Evolutionary conservation across 2,888 invertebrate genomes (phyloP), one percentile per base, ranked within the genome.

Genomic region (Ommatoiulus sabulosus): DNA sequence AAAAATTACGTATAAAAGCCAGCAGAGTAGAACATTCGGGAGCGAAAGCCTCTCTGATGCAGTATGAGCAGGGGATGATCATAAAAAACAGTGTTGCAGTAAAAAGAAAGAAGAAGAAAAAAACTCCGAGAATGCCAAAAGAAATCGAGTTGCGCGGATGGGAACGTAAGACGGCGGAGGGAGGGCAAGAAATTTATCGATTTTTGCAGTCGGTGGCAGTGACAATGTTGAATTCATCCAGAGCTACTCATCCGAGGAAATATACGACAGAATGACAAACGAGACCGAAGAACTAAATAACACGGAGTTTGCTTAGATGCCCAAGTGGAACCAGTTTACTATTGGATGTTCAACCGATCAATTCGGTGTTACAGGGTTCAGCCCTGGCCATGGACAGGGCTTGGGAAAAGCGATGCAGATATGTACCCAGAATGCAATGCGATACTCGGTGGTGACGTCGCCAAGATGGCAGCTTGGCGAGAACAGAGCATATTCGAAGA

Each of bases 201-300:
- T 80, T 80, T 80, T 80, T 80, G 80, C 80, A 80, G 80, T 80
- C 80, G 80, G 80, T 80, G 80, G 80, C 80, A 80, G 80, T 80
- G 80, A 80, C 80, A 80, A 80, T 80, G 80, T 80, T 80, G 80
- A 80, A 80, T 80, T 80, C 80, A 80, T 80, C 80, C 80, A 80
- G 80, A 80, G 80, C 80, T 35, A 80, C 80, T 80, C 80, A 80
- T 80, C 80, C 80, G 80, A 24, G 35, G 80, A 80, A 80, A 80
- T 80, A 80, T 80, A 80, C 80, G 80, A 80, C 80, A 80, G 80
- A 35, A 80, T 80, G 80, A 80, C 80, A 80, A 80, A 80, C 80
- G 80, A 80, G 80, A 80, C 80, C 80, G 80, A 80, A 80, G 80
- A 80, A 80, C 80, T 80, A 80, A 80, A 80, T 80, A 80, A 80